Base-by-base conservation (phyloP, 2,797 vertebrate species). In the Bradypus variegatus region DNA sequence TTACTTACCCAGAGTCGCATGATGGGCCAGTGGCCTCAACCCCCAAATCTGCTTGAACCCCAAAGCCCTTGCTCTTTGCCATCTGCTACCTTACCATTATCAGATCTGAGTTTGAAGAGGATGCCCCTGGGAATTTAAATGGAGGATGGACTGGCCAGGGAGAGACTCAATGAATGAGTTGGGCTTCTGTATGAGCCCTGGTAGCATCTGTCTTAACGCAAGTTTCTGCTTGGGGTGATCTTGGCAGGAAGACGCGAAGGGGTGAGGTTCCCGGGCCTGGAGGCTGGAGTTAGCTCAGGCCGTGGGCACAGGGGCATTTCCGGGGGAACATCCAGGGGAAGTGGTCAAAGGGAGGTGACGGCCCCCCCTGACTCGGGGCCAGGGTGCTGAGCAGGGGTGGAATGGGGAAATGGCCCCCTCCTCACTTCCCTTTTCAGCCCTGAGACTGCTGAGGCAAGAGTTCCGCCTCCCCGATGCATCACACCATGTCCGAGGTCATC, bases 401-500 rank as follows among this genome's bases (percentile, higher is more conserved):
- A 25, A 79, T 89, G 79, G 65, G 80, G 94, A 96, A 93, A 29
- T 41, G 16, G 76, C 36, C 11, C 16, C 7, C 41, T 70, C 73
- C 38, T 69, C 75, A 85, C 90, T 96, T 96, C 94, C 86, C 77
- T 87, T 93, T 95, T 91, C 45, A 60, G 64, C 41, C 64, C 48
- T 18, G 10, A 77, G 87, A 10, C 55, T 55, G 53, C 36, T 65
- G 31, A 84, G 88, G 86, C 89, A 6, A 15, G 48, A 73, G 55
- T 45, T 65, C 58, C 9, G 2, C 65, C 69, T 48, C 70, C 69
- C 69, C 33, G 70, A 9, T 72, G 69, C 2, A 2, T 89, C 79
- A 72, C 27, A 13, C 3, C 45, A 45, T 15, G n/a, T 65, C 86
- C 36, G 53, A 78, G 72, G 27, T 29, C 91, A 73, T 31, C 53